Base-by-base conservation (phyloP, 1,140 invertebrate species). In the Delia radicum region DNA sequence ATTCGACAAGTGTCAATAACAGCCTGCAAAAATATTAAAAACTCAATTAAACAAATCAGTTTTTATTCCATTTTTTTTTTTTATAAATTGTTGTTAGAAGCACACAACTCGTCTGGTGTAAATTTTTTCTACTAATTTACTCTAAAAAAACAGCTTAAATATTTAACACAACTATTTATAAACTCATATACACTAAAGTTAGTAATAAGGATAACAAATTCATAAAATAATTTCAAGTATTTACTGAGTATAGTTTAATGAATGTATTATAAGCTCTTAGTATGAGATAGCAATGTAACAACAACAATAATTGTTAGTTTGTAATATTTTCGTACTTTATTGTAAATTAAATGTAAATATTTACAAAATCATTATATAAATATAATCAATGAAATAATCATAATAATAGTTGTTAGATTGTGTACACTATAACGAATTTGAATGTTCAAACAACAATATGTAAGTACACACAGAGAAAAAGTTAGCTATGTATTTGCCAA, bases 301-400 rank as follows among this genome's bases (percentile, higher is more conserved):
- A n/a, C 8, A 7, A 18, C 8, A 55, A 29, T 29, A 29, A 29
- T 31, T 67, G 28, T 55, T 55, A 24, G 21, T 55, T 55, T 55
- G 48, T 21, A 18, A 55, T 55, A 55, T 55, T 29, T 67, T 67
- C 28, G 13, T 31, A 67, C 63, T 31, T 67, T 31, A 67, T 67
- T 67, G n/a, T 31, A 31, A 67, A 67, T 31, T 31, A 29, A 31
- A 31, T 67, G 63, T 31, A 67, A 67, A 67, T 67, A 67, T 67
- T 67, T 67, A 67, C 63, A 67, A 29, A 67, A 67, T 67, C 27
- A 67, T 67, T 31, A 67, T 31, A 67, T 67, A 67, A 67, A 67
- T 18, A 29, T 31, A 67, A 67, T 67, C 63, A 67, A 67, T 67
- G n/a, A 31, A 31, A 67, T 67, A 67, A 29, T 67, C 28, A 18